Evolutionary conservation across 1,140 invertebrate genomes (phyloP).

Genomic region (Bombus ignitus): DNA sequence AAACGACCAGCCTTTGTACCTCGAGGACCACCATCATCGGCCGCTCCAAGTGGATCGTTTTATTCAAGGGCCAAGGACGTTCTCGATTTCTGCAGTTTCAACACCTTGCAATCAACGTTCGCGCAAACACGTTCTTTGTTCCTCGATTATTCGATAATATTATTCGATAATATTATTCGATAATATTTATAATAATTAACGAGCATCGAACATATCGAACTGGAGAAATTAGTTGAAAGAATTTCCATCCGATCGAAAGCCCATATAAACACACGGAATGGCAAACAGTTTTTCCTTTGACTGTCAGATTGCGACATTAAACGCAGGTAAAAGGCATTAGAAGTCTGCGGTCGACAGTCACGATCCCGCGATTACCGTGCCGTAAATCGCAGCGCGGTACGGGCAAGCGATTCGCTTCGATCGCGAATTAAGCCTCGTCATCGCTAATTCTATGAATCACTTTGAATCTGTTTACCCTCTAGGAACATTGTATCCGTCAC

Average conservation of each 20-base stretch:
- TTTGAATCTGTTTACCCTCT: conserved; percentile 23
- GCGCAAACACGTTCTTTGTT: not conserved
- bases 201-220: not conserved
- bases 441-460: conserved; percentile 33
- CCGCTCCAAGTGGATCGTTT: conserved; percentile 58
- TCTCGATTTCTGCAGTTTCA: conserved; percentile 69
- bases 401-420: conserved; percentile 1
- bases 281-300: not conserved
- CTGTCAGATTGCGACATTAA: not conserved
- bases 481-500: conserved; percentile 14
- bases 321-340: not conserved
- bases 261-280: not conserved
- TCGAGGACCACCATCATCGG: conserved; percentile 69
- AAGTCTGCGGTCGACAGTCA: not conserved
- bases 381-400: conserved; percentile 16
- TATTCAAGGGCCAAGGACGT: conserved; percentile 51
- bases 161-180: not conserved
- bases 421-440: conserved; percentile 13
- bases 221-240: not conserved
- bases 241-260: not conserved
- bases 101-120: conserved; percentile 28
- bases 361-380: conserved; percentile 6
- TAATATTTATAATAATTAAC: not conserved
- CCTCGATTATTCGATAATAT: not conserved
- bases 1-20: conserved; percentile 69